phyloP scores from a whole-genome alignment of 1,140 invertebrate genomes.

The Gerris buenoi region DNA sequence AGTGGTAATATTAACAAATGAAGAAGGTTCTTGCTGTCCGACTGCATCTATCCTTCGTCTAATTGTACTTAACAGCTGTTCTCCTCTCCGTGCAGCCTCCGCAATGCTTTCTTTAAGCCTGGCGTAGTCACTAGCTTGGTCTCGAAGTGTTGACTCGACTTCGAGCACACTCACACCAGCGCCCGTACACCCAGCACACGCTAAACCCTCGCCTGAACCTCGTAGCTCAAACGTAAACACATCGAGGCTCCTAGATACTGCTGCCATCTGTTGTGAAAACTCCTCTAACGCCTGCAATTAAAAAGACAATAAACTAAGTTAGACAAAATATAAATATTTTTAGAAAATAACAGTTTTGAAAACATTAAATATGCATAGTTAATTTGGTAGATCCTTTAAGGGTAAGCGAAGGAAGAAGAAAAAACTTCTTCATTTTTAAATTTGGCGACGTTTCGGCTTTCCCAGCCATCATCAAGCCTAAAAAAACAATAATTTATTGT shows the following conservation, averaged over 20 bases:
- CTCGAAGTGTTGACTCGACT: conserved; percentile 3
- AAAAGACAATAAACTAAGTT: too few relatives aligned
- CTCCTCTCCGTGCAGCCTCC: conserved; percentile 66
- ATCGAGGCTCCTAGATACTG: conserved; percentile 68
- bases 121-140: conserved; percentile 48
- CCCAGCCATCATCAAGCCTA: too few relatives aligned
- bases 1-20: conserved; percentile 72
- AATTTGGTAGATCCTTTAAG: too few relatives aligned
- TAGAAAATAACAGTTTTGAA: too few relatives aligned
- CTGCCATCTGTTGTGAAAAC: conserved; percentile 76
- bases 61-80: conserved; percentile 58
- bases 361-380: too few relatives aligned
- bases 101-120: conserved; percentile 63
- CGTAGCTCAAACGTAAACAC: conserved; percentile 67
- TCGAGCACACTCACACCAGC: conserved; percentile 8
- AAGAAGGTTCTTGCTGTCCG: conserved; percentile 36
- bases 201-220: conserved; percentile 25
- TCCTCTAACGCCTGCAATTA: conserved; percentile 80
- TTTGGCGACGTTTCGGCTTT: too few relatives aligned
- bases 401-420: too few relatives aligned
- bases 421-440: too few relatives aligned
- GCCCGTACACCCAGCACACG: conserved; percentile 12
- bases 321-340: too few relatives aligned
- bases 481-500: too few relatives aligned
- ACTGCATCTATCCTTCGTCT: conserved; percentile 27